A percentile compares a stretch with the other conserved stretches of the same genome.
Evolutionary conservation across 2,797 vertebrate genomes (phyloP).

Genomic region (Lutjanus campechanus): DNA sequence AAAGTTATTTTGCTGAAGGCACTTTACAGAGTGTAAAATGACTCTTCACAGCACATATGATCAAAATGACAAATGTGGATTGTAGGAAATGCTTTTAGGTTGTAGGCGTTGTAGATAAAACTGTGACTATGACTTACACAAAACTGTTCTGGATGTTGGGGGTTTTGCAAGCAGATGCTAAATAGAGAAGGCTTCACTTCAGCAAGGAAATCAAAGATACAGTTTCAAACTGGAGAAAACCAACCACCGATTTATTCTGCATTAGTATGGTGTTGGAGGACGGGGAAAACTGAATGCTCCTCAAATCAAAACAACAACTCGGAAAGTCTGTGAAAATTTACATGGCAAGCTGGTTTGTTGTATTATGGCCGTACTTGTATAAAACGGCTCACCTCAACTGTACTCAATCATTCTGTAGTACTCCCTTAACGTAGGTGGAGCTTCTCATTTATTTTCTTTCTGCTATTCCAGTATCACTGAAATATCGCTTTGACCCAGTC

Average conservation of each 20-base stretch:
- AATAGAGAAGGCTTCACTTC: background rate
- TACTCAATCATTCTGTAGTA: no score
- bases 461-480: no score
- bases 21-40: background rate
- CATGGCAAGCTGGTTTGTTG: no score
- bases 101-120: background rate
- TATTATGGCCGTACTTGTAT: no score
- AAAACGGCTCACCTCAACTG: no score
- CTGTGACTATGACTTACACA: background rate
- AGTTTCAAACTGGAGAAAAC: background rate
- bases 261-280: no score
- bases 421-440: no score
- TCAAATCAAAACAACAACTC: no score
- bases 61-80: background rate
- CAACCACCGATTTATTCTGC: background rate
- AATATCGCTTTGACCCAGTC: no score
- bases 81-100: background rate
- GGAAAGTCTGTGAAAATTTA: no score
- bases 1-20: conserved; percentile 1
- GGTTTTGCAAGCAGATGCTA: conserved; percentile 7
- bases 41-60: conserved; percentile 4
- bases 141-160: background rate
- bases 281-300: no score
- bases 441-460: no score
- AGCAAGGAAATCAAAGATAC: background rate